Percentiles rank a stretch among this genome's conserved stretches.
Conservation (phyloP, 2,113 vertebrate genomes). For the Cathartes aura region DNA sequence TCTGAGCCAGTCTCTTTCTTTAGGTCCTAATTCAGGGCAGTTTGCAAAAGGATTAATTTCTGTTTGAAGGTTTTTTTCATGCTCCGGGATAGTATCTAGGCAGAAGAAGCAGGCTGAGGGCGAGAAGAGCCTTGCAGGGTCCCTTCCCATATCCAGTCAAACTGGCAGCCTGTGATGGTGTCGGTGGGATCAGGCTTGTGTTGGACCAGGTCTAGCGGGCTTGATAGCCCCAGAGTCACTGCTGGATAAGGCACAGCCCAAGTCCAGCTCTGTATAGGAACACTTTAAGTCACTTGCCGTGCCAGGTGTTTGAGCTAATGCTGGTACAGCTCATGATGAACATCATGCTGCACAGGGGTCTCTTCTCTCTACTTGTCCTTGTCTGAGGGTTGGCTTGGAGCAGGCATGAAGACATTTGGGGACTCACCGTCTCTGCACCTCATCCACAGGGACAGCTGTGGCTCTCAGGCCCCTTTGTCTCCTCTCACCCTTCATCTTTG, state of each 20-base stretch:
- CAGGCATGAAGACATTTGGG: not conserved
- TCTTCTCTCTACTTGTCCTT: not conserved
- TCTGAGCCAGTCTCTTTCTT: constrained; percentile 37
- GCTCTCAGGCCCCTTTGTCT: fast-evolving
- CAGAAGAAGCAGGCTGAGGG: not conserved
- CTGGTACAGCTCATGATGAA: not conserved
- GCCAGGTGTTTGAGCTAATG: not conserved
- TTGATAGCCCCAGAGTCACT: not conserved
- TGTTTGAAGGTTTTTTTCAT: constrained; percentile 30
- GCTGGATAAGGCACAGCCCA: not conserved
- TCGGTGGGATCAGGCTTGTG: not conserved
- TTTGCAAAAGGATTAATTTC: constrained; percentile 56
- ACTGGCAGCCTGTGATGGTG: not conserved
- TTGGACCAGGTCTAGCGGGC: not conserved
- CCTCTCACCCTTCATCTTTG: not conserved
- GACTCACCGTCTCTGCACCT: not conserved
- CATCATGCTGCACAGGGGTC: not conserved
- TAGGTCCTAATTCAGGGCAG: constrained; percentile 22
- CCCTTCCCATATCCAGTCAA: not conserved
- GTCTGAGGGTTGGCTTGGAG: not conserved
- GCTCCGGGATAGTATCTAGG: not conserved
- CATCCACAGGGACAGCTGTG: not conserved
- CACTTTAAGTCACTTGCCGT: fast-evolving
- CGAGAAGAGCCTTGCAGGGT: not conserved
- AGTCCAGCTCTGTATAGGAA: not conserved